Percentiles rank a stretch among this genome's conserved stretches.
Evolutionary conservation across 2,113 vertebrate genomes (phyloP).

Genomic region (Siphamia tubifer): DNA sequence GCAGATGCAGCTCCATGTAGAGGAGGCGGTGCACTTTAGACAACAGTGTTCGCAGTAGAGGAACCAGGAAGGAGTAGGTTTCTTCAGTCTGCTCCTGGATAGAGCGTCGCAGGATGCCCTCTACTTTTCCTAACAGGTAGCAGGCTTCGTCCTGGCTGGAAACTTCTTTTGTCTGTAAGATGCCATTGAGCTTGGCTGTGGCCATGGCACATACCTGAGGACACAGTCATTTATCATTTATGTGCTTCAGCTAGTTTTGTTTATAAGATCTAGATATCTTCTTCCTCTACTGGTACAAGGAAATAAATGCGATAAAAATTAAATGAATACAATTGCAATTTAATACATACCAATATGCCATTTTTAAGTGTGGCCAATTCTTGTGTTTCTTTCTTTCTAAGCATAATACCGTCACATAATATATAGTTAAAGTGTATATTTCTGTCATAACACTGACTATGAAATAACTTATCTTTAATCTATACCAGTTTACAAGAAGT

Average conservation of each 20-base stretch:
- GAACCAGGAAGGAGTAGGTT: constrained; percentile 93
- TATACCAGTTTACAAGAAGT: too few relatives aligned
- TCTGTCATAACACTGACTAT: too few relatives aligned
- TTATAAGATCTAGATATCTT: too few relatives aligned
- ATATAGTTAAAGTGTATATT: too few relatives aligned
- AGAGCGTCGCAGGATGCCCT: constrained; percentile 88
- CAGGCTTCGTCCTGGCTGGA: constrained; percentile 94
- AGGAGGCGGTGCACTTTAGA: constrained; percentile 94
- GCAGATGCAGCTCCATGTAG: constrained; percentile 96
- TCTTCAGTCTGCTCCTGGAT: constrained; percentile 88
- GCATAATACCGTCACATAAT: too few relatives aligned
- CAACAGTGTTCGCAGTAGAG: constrained; percentile 90
- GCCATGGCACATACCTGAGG: constrained; percentile 92
- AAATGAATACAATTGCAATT: accelerated
- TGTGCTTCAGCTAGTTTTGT: background rate
- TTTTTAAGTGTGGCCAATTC: too few relatives aligned
- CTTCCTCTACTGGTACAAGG: too few relatives aligned
- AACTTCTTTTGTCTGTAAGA: constrained; percentile 94
- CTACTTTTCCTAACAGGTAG: constrained; percentile 91
- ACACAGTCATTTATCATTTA: background rate
- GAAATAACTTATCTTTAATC: too few relatives aligned
- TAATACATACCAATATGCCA: too few relatives aligned
- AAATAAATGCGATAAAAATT: background rate
- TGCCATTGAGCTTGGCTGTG: constrained; percentile 93
- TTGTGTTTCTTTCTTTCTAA: too few relatives aligned